Conservation (phyloP, 1,140 invertebrate genomes). For the Nasonia giraulti region DNA sequence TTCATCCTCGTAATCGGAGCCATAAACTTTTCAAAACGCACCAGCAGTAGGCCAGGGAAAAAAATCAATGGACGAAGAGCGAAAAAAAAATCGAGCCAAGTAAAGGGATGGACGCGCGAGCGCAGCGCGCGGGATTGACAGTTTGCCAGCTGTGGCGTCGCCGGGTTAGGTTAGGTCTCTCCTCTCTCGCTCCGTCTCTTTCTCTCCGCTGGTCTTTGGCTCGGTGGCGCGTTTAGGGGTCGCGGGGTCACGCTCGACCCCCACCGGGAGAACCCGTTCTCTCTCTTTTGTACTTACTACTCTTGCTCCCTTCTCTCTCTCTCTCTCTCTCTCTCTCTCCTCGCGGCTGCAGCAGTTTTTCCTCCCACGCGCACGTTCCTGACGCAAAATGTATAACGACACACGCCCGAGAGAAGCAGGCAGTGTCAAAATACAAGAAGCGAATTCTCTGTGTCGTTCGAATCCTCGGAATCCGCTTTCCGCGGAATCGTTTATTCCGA, state of each 20-base stretch:
- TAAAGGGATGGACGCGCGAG: background rate
- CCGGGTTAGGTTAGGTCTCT: conserved; percentile 61
- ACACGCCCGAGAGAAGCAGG: background rate
- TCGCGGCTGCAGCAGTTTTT: conserved; percentile 3
- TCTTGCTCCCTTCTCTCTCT: background rate
- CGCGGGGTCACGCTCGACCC: conserved; percentile 57
- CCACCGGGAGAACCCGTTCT: conserved; percentile 36
- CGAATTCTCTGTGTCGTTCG: too few species aligned
- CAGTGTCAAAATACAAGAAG: background rate
- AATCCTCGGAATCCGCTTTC: too few species aligned
- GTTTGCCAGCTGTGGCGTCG: conserved; percentile 62
- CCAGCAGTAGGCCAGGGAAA: background rate
- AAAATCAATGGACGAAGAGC: background rate
- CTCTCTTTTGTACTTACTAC: background rate
- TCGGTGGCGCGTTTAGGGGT: conserved; percentile 58
- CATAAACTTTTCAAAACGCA: too few species aligned
- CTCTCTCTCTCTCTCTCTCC: background rate
- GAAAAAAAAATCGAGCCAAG: background rate
- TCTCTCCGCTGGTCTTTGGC: conserved; percentile 1
- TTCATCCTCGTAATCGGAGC: background rate
- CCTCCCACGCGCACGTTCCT: conserved; percentile 19
- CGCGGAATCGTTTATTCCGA: too few species aligned
- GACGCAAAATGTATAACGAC: conserved; percentile 12
- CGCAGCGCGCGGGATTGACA: conserved; percentile 56
- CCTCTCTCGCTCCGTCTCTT: background rate